Evolutionary conservation across 2,888 invertebrate species (phyloP).

Genomic region (Tricholauxania praeusta): DNA sequence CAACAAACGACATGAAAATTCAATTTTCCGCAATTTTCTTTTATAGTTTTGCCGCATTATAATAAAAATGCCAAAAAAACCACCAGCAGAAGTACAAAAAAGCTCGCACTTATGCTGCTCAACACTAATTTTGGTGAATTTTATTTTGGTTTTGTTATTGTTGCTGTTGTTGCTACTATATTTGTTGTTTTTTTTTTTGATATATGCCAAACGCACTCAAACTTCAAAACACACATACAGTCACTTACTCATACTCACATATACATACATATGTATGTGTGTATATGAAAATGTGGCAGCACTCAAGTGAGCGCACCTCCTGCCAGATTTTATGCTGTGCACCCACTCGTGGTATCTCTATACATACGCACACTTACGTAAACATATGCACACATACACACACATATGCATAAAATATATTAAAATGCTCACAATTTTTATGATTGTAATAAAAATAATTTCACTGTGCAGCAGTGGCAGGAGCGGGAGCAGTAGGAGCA

Average conservation of each 20-base stretch:
- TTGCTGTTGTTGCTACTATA: not conserved
- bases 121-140: constrained; percentile 6
- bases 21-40: constrained; percentile 48
- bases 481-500: not conserved
- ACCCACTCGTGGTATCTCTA: constrained; percentile 10
- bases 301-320: not conserved
- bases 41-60: constrained; percentile 42
- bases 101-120: not conserved
- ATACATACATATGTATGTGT: not conserved
- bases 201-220: not conserved
- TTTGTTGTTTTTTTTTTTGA: not conserved
- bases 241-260: not conserved
- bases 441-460: constrained; percentile 32
- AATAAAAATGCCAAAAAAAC: constrained; percentile 23
- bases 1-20: constrained; percentile 42
- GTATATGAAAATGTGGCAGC: constrained; percentile 5
- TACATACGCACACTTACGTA: constrained; percentile 2
- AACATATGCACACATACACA: not conserved
- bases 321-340: constrained; percentile 3
- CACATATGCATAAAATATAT: not conserved
- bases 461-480: not conserved
- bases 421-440: constrained; percentile 30
- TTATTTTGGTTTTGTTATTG: constrained; percentile 1
- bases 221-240: not conserved
- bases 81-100: not conserved